phyloP scores from a whole-genome alignment of 2,113 vertebrate genomes.

The Hystrix brachyura region DNA sequence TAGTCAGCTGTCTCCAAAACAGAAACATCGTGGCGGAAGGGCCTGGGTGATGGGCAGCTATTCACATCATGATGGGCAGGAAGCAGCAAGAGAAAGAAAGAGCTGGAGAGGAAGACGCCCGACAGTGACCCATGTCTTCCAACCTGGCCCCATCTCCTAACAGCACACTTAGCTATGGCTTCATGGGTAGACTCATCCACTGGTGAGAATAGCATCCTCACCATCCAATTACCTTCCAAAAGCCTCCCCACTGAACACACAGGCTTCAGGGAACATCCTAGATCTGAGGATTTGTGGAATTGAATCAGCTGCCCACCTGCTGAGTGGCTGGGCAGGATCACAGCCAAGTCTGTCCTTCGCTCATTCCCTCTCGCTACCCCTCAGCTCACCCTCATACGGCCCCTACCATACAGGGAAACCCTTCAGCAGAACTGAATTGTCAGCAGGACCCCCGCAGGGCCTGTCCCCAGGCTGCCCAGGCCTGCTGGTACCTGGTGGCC shows the following conservation, averaged over 20 bases:
- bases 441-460: not conserved
- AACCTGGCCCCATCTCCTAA: not conserved
- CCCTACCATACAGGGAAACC: no score
- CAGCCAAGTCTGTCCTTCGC: not conserved
- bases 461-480: not conserved
- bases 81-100: not conserved
- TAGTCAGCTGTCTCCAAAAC: not conserved
- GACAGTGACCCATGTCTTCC: not conserved
- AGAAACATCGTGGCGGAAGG: not conserved
- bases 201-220: not conserved
- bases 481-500: no score
- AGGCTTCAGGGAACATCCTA: not conserved
- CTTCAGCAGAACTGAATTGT: not conserved
- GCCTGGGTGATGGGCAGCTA: not conserved
- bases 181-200: not conserved
- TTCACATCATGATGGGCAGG: not conserved
- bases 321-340: not conserved
- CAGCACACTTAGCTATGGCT: not conserved
- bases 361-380: not conserved
- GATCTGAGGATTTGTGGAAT: not conserved
- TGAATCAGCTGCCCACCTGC: not conserved
- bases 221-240: not conserved
- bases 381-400: rapidly evolving
- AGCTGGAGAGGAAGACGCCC: not conserved
- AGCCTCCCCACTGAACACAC: not conserved